Conservation (phyloP, 2,888 invertebrate species). For the Drosophila nr. medialis region DNA sequence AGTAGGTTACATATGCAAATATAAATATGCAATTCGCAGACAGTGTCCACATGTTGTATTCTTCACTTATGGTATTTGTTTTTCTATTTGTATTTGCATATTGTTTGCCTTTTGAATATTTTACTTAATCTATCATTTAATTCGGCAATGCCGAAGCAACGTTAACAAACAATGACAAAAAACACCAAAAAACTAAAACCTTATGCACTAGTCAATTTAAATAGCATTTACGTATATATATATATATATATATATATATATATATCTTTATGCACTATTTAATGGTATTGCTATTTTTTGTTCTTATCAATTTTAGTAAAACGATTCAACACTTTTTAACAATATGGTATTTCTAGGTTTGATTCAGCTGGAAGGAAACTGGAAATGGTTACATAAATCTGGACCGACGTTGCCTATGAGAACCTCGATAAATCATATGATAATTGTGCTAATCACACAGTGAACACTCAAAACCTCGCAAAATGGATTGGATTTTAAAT, state of each 20-base stretch:
- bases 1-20: constrained; percentile 64
- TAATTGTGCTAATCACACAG: no score
- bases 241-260: not conserved
- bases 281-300: not conserved
- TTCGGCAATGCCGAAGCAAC: constrained; percentile 66
- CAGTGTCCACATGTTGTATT: constrained; percentile 29
- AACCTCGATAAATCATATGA: not conserved
- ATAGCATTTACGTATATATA: not conserved
- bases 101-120: constrained; percentile 4
- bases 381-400: not conserved
- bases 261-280: not conserved
- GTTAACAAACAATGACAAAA: constrained; percentile 10
- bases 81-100: not conserved
- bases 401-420: not conserved
- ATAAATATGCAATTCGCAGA: constrained; percentile 28
- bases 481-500: not conserved
- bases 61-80: not conserved
- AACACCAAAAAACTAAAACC: constrained; percentile 11
- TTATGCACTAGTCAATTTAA: constrained; percentile 22
- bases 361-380: not conserved
- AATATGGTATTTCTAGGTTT: not conserved
- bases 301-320: constrained; percentile 1
- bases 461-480: not conserved
- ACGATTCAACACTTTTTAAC: not conserved
- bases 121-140: constrained; percentile 44